phyloP scores from a whole-genome alignment of 1,140 invertebrate genomes.

The Maniola jurtina region DNA sequence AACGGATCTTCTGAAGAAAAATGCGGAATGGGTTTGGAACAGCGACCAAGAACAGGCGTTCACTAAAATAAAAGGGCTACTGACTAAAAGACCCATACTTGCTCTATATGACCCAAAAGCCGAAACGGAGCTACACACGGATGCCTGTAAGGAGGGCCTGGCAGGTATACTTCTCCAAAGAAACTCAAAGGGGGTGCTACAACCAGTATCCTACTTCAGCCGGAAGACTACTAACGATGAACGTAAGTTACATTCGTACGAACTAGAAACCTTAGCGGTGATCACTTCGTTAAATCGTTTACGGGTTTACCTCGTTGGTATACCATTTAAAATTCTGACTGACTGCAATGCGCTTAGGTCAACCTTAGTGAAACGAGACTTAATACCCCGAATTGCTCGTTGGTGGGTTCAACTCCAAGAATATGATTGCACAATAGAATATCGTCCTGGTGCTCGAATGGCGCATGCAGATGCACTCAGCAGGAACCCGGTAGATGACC shows the following conservation, averaged over 20 bases:
- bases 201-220: slow-evolving; percentile 22
- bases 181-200: not conserved
- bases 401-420: slow-evolving; percentile 28
- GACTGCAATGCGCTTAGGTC: slow-evolving; percentile 25
- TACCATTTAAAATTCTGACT: slow-evolving; percentile 23
- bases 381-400: slow-evolving; percentile 22
- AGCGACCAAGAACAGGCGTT: slow-evolving; percentile 17
- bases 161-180: slow-evolving; percentile 10
- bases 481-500: slow-evolving; percentile 16
- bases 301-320: slow-evolving; percentile 23
- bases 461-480: slow-evolving; percentile 25
- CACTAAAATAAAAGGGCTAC: not conserved
- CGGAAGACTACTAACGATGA: slow-evolving; percentile 20
- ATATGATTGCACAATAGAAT: slow-evolving; percentile 21
- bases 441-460: slow-evolving; percentile 18
- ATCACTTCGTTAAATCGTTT: slow-evolving; percentile 18
- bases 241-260: slow-evolving; percentile 24
- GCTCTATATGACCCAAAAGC: slow-evolving; percentile 37
- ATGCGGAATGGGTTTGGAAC: slow-evolving; percentile 21
- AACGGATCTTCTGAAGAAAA: slow-evolving; percentile 23
- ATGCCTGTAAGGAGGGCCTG: slow-evolving; percentile 32
- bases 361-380: slow-evolving; percentile 18
- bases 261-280: slow-evolving; percentile 24
- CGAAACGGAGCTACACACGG: slow-evolving; percentile 44
- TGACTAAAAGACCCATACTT: slow-evolving; percentile 28